Conservation (phyloP, 2,113 vertebrate genomes). For the Circaetus cinerascens region DNA sequence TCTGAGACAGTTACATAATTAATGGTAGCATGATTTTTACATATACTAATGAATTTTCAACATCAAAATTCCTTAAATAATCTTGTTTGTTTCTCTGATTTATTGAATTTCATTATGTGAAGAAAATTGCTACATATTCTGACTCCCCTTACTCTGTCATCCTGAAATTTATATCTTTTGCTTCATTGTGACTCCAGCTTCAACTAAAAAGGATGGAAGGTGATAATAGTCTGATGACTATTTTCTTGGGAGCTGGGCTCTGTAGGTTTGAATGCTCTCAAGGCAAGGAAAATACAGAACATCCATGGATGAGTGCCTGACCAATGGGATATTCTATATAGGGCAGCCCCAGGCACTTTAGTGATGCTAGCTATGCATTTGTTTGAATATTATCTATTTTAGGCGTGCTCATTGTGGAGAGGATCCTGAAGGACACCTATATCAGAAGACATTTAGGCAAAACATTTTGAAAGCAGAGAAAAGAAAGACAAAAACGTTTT, state of each 20-base stretch:
- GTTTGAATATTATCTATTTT: not conserved
- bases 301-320: not conserved
- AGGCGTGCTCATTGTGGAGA: not conserved
- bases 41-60: not conserved
- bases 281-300: not conserved
- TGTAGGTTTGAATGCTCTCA: not conserved
- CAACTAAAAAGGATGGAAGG: not conserved
- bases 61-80: not conserved
- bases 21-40: not conserved
- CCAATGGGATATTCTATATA: not conserved
- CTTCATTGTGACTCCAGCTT: not conserved
- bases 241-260: not conserved
- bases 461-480: not conserved
- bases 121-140: not conserved
- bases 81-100: not conserved
- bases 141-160: not conserved
- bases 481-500: not conserved
- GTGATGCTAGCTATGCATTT: not conserved
- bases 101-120: not conserved
- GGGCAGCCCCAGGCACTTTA: not conserved
- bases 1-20: not conserved
- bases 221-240: not conserved
- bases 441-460: not conserved
- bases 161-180: not conserved
- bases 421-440: not conserved